These are phyloP conservation scores for Cephus rjabovi DNA, from an alignment of 2,888 invertebrate species.

Conservation along the genomic window DNA sequence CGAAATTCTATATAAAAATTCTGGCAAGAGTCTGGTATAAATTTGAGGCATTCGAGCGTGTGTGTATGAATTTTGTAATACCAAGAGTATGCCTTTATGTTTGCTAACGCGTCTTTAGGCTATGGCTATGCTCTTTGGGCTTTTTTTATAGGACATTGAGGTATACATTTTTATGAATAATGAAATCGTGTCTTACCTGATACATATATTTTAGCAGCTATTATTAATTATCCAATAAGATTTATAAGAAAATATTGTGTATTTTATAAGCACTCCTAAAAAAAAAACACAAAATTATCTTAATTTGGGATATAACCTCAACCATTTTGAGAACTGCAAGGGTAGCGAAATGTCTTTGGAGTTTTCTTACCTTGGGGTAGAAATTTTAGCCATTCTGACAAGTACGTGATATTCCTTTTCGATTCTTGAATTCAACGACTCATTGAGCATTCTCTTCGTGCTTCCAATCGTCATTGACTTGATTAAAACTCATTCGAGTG, in stretches of 20 bases:
- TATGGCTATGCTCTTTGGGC: too few relatives aligned
- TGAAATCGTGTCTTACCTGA: too few relatives aligned
- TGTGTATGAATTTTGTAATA: too few relatives aligned
- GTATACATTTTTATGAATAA: too few relatives aligned
- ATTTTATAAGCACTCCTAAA: background rate
- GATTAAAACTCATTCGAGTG: background rate
- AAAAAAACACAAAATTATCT: background rate
- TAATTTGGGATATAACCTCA: background rate
- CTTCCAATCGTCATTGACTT: background rate
- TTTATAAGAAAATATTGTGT: background rate
- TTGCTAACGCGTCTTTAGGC: too few relatives aligned
- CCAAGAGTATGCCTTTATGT: background rate
- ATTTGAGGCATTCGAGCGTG: too few relatives aligned
- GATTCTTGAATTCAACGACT: background rate
- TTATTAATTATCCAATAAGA: too few relatives aligned
- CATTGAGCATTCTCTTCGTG: background rate
- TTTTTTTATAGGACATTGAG: too few relatives aligned
- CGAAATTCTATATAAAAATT: too few relatives aligned
- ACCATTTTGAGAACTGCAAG: background rate
- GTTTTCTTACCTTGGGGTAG: background rate
- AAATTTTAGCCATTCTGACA: background rate
- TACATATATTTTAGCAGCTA: too few relatives aligned
- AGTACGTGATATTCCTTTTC: background rate
- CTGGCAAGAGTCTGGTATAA: too few relatives aligned
- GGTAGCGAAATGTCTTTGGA: background rate